These are phyloP conservation scores for Sebastes itinus DNA, from an alignment of 2,797 vertebrate genomes.

Conservation along the genomic window DNA sequence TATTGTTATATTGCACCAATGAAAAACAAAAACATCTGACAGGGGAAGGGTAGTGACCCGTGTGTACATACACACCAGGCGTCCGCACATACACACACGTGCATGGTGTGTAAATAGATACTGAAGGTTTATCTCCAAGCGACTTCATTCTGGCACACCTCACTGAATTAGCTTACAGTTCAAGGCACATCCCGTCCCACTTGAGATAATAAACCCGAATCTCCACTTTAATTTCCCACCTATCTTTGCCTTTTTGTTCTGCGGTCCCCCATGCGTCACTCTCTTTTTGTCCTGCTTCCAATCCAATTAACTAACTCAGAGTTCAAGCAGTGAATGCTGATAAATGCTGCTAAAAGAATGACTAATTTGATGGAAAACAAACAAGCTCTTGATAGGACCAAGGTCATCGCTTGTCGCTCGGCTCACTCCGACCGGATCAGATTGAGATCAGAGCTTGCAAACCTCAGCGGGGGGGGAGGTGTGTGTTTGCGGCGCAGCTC, in stretches of 20 bases:
- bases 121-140: conserved; percentile 41
- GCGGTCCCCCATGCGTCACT: neutral
- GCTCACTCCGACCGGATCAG: conserved; percentile 15
- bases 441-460: conserved; percentile 10
- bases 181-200: conserved; percentile 30
- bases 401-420: conserved; percentile 14
- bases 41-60: conserved; percentile 25
- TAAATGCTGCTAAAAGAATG: conserved; percentile 46
- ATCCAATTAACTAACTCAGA: conserved; percentile 66
- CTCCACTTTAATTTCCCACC: conserved; percentile 48
- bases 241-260: conserved; percentile 28
- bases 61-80: neutral
- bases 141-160: conserved; percentile 44
- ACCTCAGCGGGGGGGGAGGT: neutral
- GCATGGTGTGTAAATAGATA: conserved; percentile 16
- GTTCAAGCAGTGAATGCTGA: conserved; percentile 39
- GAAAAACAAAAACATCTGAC: conserved; percentile 18
- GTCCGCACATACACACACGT: neutral
- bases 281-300: conserved; percentile 26
- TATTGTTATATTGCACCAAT: too few relatives aligned
- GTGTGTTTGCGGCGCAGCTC: conserved; percentile 3
- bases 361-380: conserved; percentile 65
- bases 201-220: conserved; percentile 47
- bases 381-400: conserved; percentile 25
- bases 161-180: conserved; percentile 45